Percentiles rank a stretch among this genome's conserved stretches.
Conservation (phyloP, 1,140 invertebrate genomes). For the Diprion similis region DNA sequence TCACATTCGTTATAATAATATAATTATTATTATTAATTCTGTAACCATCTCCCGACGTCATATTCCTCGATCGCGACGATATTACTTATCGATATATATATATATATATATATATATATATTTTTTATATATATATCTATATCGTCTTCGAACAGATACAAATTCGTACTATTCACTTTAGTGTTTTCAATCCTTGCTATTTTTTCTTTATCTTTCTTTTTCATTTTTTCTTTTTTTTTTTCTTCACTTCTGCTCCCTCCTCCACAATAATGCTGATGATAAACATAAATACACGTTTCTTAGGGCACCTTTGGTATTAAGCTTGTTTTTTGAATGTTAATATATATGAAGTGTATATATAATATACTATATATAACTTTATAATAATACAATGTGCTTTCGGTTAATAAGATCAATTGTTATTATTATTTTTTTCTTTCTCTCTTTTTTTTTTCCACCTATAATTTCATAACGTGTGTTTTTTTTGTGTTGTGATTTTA, state of each 20-base stretch:
- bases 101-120: too few species aligned
- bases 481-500: constrained; percentile 42
- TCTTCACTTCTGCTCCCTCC: constrained; percentile 26
- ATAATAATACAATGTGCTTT: constrained; percentile 28
- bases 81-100: too few species aligned
- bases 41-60: constrained; percentile 25
- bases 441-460: constrained; percentile 22
- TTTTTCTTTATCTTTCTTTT: constrained; percentile 21
- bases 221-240: constrained; percentile 12
- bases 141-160: neutral
- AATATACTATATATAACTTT: neutral
- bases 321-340: constrained; percentile 55
- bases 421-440: neutral
- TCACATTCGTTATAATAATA: constrained; percentile 49
- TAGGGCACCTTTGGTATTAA: constrained; percentile 65
- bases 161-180: neutral
- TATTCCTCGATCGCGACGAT: too few species aligned
- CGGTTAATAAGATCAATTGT: neutral
- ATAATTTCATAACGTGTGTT: constrained; percentile 18
- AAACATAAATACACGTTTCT: constrained; percentile 62
- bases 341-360: constrained; percentile 14
- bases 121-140: constrained; percentile 15
- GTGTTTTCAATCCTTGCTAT: neutral
- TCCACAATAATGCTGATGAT: constrained; percentile 56
- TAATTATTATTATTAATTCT: constrained; percentile 39